Conservation (phyloP, 1,140 invertebrate species). For the Scaptomyza hsui region DNA sequence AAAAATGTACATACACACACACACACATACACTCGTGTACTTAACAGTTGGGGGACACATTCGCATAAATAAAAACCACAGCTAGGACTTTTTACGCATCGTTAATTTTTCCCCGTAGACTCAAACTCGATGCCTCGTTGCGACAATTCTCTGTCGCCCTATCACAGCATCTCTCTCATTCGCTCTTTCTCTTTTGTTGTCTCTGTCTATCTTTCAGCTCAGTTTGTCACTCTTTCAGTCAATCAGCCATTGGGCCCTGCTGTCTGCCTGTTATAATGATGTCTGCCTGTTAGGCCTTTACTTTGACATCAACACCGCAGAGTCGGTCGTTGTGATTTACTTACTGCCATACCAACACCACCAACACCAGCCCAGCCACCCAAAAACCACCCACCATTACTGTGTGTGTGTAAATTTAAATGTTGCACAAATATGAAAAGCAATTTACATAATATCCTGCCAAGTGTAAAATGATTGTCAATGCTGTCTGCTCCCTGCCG, state of each 20-base stretch:
- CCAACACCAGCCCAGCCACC: constrained; percentile 24
- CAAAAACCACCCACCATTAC: constrained; percentile 16
- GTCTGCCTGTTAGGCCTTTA: constrained; percentile 62
- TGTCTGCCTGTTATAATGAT: constrained; percentile 75
- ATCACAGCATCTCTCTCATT: neutral
- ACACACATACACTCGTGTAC: neutral
- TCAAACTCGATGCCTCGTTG: constrained; percentile 34
- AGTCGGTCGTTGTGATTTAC: constrained; percentile 64
- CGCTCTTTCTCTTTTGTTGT: constrained; percentile 19
- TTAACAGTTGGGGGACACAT: neutral
- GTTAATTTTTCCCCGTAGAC: constrained; percentile 76
- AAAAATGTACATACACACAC: constrained; percentile 35
- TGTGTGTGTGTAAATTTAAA: constrained; percentile 71
- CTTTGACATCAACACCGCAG: constrained; percentile 68
- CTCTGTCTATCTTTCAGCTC: constrained; percentile 25
- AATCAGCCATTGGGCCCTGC: constrained; percentile 53
- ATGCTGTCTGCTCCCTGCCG: constrained; percentile 55
- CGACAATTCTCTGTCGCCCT: constrained; percentile 30
- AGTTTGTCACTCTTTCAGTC: constrained; percentile 53
- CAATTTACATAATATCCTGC: constrained; percentile 82
- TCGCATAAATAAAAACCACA: constrained; percentile 49
- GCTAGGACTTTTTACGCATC: constrained; percentile 79
- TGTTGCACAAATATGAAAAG: constrained; percentile 82
- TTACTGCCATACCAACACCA: constrained; percentile 22
- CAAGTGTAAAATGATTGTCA: constrained; percentile 83